Evolutionary conservation across 2,113 vertebrate genomes (phyloP).

Genomic region (Pica pica): DNA sequence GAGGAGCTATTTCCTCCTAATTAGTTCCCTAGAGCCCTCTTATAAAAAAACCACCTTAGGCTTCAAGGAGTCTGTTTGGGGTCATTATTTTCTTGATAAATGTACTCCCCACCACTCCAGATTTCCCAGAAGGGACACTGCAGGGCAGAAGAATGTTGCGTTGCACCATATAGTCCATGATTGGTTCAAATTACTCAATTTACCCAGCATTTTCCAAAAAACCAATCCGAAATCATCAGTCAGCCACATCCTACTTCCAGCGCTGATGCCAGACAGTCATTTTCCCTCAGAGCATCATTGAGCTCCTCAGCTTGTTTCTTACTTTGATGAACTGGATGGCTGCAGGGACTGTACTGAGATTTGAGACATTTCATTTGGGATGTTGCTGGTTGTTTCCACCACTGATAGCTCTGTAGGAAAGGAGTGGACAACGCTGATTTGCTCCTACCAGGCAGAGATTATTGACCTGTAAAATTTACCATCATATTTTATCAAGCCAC

Average conservation of each 20-base stretch:
- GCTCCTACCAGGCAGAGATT: conserved; percentile 23
- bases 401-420: neutral
- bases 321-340: conserved; percentile 46
- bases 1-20: conserved; percentile 69
- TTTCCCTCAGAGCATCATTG: conserved; percentile 57
- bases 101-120: conserved; percentile 12
- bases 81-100: conserved; percentile 71
- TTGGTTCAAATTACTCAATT: conserved; percentile 62
- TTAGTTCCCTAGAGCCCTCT: conserved; percentile 72
- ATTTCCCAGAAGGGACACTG: conserved; percentile 52
- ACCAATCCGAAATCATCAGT: conserved; percentile 27
- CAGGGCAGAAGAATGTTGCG: conserved; percentile 31
- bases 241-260: conserved; percentile 33
- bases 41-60: conserved; percentile 30
- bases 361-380: conserved; percentile 17
- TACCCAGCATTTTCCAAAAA: conserved; percentile 46
- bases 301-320: conserved; percentile 38
- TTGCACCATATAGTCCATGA: conserved; percentile 48
- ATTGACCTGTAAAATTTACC: neutral
- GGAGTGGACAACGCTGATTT: neutral
- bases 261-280: conserved; percentile 59
- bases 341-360: neutral
- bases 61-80: conserved; percentile 58
- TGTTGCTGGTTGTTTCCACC: neutral
- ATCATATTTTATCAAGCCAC: neutral